Evolutionary conservation across 2,113 vertebrate species (phyloP), one percentile per base, ranked within the genome.

Genomic region (Anguilla rostrata): DNA sequence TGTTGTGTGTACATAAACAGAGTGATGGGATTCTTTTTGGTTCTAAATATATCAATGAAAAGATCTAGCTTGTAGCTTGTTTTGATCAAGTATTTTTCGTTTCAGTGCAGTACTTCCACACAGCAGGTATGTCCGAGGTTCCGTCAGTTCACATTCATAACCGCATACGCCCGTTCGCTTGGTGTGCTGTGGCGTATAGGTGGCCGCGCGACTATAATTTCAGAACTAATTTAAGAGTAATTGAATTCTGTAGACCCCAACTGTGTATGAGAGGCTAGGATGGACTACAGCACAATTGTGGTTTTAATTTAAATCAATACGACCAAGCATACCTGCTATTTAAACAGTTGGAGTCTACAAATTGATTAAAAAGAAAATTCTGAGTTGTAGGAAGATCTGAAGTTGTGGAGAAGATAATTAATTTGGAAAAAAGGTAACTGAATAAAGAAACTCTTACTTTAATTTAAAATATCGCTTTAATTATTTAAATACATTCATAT

Each of bases 141-240:
- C 71, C 6, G 26, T 12, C 49, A 53, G 49, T 75, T 34, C 2
- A 75, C 71, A 34, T 75, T 34, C n/a, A 75, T 75, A 29, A 34
- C n/a, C 34, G n/a, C 26, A 26, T 34, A 12, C 26, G n/a, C 60
- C 60, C 43, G 8, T 66, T 75, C 26, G 26, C 26, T 75, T 26
- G 26, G 22, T 75, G 71, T 14, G 9, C 12, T 34, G 71, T 26
- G n/a, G 26, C 11, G n/a, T n/a, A 75, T 75, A 12, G 71, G 71
- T 34, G 71, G 26, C 71, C n/a, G n/a, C 12, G 71, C 71, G 71
- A 5, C 71, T 75, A 75, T 75, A 75, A 75, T 75, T 75, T 75
- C 71, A 34, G 71, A 75, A 75, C 71, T 75, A 75, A 75, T 75
- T 75, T n/a, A 75, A 75, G n/a, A 75, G 20, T 75, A 75, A 75